These are phyloP conservation scores for Tiaroga cobitis DNA, from an alignment of 2,797 vertebrate genomes.

Conservation along the genomic window DNA sequence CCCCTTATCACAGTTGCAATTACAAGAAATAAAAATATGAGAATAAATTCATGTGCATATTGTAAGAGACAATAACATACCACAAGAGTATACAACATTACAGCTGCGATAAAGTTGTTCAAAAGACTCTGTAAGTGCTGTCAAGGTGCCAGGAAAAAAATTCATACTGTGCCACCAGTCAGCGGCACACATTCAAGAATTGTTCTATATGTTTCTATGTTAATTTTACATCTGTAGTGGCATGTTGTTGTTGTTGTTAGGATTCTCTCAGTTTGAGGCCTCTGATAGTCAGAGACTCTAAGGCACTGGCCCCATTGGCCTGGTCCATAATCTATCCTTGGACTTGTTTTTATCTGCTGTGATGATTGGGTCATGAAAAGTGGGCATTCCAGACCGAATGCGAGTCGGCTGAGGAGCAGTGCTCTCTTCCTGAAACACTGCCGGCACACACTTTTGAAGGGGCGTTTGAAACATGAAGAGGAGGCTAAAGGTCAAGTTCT, in stretches of 20 bases:
- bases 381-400: not conserved
- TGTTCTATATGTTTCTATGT: not conserved
- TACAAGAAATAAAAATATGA: no score
- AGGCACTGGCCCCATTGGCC: not conserved
- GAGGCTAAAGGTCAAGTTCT: not conserved
- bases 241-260: not conserved
- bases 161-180: not conserved
- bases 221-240: not conserved
- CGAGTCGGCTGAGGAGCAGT: not conserved
- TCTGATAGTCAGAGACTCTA: not conserved
- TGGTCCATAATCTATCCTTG: not conserved
- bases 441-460: not conserved
- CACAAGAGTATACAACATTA: no score
- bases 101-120: not conserved
- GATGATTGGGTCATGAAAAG: not conserved
- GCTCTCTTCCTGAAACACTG: not conserved
- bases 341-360: not conserved
- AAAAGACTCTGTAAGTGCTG: not conserved
- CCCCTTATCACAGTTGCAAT: no score
- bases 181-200: not conserved
- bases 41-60: no score
- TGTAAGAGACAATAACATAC: no score
- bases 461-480: slow-evolving; percentile 7
- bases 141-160: not conserved
- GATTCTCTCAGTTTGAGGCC: not conserved